These are phyloP conservation scores for Drosophila pachea DNA, from an alignment of 1,140 invertebrate species.

Conservation along the genomic window DNA sequence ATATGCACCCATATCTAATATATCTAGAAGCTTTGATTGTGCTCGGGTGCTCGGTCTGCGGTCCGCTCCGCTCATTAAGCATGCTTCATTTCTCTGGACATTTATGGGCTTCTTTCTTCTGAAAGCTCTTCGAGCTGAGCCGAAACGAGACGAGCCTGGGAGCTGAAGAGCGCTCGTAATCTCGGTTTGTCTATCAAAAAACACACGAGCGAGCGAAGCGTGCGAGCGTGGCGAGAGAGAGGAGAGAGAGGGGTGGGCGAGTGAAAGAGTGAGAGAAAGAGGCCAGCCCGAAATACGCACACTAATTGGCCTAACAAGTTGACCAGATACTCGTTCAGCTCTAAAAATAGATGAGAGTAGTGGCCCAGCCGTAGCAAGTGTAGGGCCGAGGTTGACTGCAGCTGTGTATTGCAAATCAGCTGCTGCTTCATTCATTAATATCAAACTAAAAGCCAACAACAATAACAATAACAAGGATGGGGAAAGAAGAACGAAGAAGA, in stretches of 20 bases:
- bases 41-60: no score
- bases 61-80: slow-evolving; percentile 53
- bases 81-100: slow-evolving; percentile 63
- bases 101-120: slow-evolving; percentile 53
- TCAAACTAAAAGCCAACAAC: slow-evolving; percentile 25
- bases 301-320: slow-evolving; percentile 59
- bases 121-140: slow-evolving; percentile 7
- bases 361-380: background rate
- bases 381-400: slow-evolving; percentile 20
- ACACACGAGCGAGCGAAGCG: background rate
- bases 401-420: slow-evolving; percentile 38
- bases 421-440: slow-evolving; percentile 38
- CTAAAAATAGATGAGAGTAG: slow-evolving; percentile 1
- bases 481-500: no score
- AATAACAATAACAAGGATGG: no score
- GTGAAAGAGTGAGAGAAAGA: background rate
- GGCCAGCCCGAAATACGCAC: slow-evolving; percentile 51
- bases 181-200: slow-evolving; percentile 62
- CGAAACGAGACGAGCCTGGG: no score
- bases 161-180: slow-evolving; percentile 40
- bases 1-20: background rate
- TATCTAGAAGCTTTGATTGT: slow-evolving; percentile 33
- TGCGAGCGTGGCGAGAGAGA: background rate
- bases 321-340: slow-evolving; percentile 15
- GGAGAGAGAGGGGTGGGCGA: background rate